These are phyloP conservation scores for Anolis carolinensis DNA, from an alignment of 2,113 vertebrate species.

Conservation along the genomic window DNA sequence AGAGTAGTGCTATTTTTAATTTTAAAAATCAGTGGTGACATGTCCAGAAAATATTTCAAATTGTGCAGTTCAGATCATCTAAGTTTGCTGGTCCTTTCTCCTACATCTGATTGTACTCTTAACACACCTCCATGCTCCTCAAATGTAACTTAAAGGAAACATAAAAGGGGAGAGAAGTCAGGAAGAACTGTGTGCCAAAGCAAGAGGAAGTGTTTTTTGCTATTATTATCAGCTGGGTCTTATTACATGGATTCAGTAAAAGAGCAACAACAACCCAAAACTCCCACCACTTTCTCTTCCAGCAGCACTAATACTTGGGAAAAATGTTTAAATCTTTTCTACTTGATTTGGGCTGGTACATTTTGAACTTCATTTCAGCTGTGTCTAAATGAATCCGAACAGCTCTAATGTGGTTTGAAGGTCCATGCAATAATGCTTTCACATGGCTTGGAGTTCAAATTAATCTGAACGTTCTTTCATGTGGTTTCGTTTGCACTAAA, in stretches of 20 bases:
- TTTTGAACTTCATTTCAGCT: slow-evolving; percentile 15
- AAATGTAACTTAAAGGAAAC: too few species aligned
- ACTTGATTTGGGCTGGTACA: neutral
- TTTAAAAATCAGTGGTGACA: too few species aligned
- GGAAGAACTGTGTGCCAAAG: too few species aligned
- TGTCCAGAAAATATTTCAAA: too few species aligned
- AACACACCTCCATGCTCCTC: too few species aligned
- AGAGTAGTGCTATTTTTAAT: too few species aligned
- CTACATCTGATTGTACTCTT: neutral
- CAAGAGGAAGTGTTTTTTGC: neutral
- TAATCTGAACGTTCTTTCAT: slow-evolving; percentile 12
- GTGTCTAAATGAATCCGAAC: slow-evolving; percentile 13
- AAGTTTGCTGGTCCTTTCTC: too few species aligned
- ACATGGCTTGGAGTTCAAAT: slow-evolving; percentile 9
- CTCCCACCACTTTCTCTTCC: neutral
- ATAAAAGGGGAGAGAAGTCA: too few species aligned
- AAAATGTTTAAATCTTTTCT: neutral
- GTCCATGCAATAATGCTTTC: neutral
- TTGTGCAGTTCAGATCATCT: too few species aligned
- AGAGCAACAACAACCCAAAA: too few species aligned
- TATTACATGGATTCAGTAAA: neutral
- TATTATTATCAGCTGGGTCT: neutral
- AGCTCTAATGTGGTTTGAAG: slow-evolving; percentile 13
- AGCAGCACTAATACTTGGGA: neutral
- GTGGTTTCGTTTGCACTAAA: slow-evolving; percentile 16